Conservation (phyloP, 2,113 vertebrate genomes). For the Furnarius figulus region DNA sequence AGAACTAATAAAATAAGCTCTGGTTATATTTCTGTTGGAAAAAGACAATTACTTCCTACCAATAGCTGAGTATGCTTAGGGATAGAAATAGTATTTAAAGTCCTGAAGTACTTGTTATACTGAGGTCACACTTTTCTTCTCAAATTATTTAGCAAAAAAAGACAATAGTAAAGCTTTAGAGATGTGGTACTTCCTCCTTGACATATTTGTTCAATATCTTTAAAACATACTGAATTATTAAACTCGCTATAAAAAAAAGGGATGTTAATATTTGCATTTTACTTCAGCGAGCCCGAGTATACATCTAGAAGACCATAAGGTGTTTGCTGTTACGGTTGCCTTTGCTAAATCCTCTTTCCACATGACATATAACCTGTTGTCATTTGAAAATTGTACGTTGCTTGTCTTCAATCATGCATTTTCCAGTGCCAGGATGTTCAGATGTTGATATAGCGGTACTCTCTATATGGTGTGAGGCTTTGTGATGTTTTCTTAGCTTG, state of each 20-base stretch:
- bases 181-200: background rate
- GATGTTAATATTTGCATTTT: background rate
- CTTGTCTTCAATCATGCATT: background rate
- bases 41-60: background rate
- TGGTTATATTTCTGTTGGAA: background rate
- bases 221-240: background rate
- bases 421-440: background rate
- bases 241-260: background rate
- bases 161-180: background rate
- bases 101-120: background rate
- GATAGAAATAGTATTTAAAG: background rate
- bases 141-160: background rate
- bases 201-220: background rate
- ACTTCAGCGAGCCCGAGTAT: background rate
- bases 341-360: background rate
- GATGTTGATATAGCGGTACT: background rate
- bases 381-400: background rate
- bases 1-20: background rate
- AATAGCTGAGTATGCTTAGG: background rate
- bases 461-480: background rate
- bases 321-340: background rate
- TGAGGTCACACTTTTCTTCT: background rate
- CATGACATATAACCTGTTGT: background rate
- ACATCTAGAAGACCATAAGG: background rate
- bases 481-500: constrained; percentile 15